phyloP scores from a whole-genome alignment of 1,140 invertebrate species.

The Bombus turneri region DNA sequence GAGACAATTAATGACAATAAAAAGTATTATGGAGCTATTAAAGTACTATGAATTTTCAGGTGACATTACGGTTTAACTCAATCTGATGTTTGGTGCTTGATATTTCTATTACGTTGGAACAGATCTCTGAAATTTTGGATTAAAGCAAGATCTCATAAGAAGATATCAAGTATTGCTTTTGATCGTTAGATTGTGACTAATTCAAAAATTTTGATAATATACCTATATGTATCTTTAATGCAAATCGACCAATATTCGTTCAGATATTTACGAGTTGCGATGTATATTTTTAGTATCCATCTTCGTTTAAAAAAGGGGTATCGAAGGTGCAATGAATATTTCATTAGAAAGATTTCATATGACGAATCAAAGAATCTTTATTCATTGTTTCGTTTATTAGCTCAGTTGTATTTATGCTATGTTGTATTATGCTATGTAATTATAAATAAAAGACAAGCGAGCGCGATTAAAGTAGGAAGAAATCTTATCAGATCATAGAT shows the following conservation, averaged over 20 bases:
- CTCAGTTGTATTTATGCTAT: neutral
- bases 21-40: too few species aligned
- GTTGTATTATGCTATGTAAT: neutral
- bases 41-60: too few species aligned
- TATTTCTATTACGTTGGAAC: too few species aligned
- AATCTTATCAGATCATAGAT: constrained; percentile 62
- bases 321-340: neutral
- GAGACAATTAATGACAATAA: too few species aligned
- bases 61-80: too few species aligned
- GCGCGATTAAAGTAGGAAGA: constrained; percentile 39
- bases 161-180: neutral
- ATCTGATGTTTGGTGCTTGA: too few species aligned
- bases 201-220: too few species aligned
- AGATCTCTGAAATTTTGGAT: too few species aligned
- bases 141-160: neutral
- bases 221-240: too few species aligned
- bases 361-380: neutral
- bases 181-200: too few species aligned
- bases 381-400: neutral
- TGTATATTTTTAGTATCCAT: too few species aligned
- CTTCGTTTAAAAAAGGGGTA: neutral
- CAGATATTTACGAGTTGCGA: too few species aligned
- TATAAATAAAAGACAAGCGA: constrained; percentile 34
- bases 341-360: neutral
- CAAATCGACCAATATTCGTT: neutral